Percentiles rank a stretch among this genome's conserved stretches.
Conservation (phyloP, 2,797 vertebrate species). For the Hyperoplus immaculatus region DNA sequence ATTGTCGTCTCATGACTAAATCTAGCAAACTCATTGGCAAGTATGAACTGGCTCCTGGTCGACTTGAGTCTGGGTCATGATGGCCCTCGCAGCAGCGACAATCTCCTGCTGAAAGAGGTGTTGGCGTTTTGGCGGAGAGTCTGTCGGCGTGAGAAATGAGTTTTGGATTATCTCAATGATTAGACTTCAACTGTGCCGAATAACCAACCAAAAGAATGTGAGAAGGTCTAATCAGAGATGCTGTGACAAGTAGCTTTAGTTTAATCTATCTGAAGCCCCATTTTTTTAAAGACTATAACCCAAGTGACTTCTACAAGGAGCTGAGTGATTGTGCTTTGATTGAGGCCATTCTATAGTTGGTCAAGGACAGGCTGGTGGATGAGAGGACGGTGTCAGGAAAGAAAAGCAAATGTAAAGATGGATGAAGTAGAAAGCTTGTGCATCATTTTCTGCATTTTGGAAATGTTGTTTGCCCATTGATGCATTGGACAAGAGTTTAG, state of each 20-base stretch:
- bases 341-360: conserved; percentile 30
- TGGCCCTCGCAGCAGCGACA: not conserved
- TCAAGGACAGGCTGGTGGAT: conserved; percentile 32
- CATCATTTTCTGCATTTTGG: no score
- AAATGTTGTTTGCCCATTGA: not conserved
- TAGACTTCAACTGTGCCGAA: not conserved
- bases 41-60: not conserved
- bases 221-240: conserved; percentile 23
- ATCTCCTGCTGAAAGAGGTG: not conserved
- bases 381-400: conserved; percentile 22
- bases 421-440: not conserved
- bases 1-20: not conserved
- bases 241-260: conserved; percentile 27
- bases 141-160: not conserved
- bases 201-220: not conserved
- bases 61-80: conserved; percentile 1
- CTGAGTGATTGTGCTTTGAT: conserved; percentile 32
- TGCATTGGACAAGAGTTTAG: not conserved
- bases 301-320: not conserved
- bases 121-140: not conserved
- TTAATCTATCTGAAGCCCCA: conserved; percentile 26
- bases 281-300: conserved; percentile 6
- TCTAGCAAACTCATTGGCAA: not conserved
- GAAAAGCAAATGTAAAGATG: not conserved
- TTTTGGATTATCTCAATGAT: conserved; percentile 14